Evolutionary conservation across 2,888 invertebrate genomes (phyloP), one percentile per base, ranked within the genome.

Genomic region (Hecatera dysodea): DNA sequence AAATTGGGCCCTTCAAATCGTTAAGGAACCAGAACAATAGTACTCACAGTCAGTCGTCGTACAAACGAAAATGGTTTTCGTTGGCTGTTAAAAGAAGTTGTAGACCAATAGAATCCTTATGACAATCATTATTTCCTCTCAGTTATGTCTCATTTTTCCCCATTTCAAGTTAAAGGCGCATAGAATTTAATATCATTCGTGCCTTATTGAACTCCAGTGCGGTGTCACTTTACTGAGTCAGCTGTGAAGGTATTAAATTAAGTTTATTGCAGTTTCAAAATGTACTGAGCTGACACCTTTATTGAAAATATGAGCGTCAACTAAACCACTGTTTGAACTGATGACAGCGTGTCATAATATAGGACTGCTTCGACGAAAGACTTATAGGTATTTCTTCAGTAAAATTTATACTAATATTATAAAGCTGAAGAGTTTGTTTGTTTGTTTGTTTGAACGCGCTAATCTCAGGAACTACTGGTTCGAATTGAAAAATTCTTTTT

Each of bases 191-290:
- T 24, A 24, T 1, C 15, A 39, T 42, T 42, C 4, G 11, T n/a
- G 24, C 15, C n/a, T 39, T 39, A 57, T 24, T 57, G n/a, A 17
- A 24, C 22, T 50, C 29, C 19, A 50, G 15, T 7, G 8, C 29
- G n/a, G 19, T 57, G 15, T 39, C 44, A 46, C 55, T 17, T 39
- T 11, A 17, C n/a, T 36, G 36, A 39, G 27, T 6, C 39, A 15
- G 46, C 15, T 22, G 29, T 15, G 1, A 33, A 29, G 3, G 24
- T 19, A 22, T 11, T 11, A 11, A n/a, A 19, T 64, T 64, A 33
- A 50, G 27, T 29, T 22, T 63, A 67, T 62, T 62, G 22, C 22
- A 62, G 29, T 62, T 24, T 29, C 7, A 24, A n/a, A 48, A 24
- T n/a, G 8, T 48, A 39, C 36, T 5, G 17, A 0, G 19, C 19